Evolutionary conservation across 2,888 invertebrate genomes (phyloP).

Genomic region (Bugulina stolonifera): DNA sequence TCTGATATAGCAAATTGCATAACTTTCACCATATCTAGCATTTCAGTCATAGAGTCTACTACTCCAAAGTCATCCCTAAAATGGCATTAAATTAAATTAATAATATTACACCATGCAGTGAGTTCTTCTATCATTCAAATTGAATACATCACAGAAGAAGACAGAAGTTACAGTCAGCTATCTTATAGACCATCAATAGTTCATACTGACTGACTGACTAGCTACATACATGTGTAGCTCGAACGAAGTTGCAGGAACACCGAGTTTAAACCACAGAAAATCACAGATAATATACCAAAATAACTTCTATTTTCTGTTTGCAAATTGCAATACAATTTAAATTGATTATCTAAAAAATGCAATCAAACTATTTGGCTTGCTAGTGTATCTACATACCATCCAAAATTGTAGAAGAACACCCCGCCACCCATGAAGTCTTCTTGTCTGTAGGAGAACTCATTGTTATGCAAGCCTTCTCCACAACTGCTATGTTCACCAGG

Average conservation of each 20-base stretch:
- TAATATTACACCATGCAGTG: too few species aligned
- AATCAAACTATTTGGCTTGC: neutral
- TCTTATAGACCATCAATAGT: too few species aligned
- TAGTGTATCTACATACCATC: constrained; percentile 55
- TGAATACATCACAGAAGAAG: too few species aligned
- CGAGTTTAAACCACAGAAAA: too few species aligned
- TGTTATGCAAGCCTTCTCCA: constrained; percentile 66
- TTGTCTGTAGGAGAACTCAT: constrained; percentile 81
- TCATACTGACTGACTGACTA: too few species aligned
- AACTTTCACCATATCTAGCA: constrained; percentile 87
- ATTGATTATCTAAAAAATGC: neutral
- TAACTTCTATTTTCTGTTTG: neutral
- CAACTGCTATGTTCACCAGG: constrained; percentile 81
- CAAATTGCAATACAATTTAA: neutral
- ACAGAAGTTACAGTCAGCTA: too few species aligned
- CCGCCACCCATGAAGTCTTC: constrained; percentile 73
- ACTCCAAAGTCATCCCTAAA: constrained; percentile 74
- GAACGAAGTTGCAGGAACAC: too few species aligned
- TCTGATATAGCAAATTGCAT: constrained; percentile 74
- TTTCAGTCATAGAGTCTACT: constrained; percentile 63
- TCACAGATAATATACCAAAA: too few species aligned
- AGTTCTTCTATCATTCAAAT: too few species aligned
- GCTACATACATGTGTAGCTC: too few species aligned
- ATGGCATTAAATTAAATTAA: too few species aligned
- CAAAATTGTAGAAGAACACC: constrained; percentile 84